Percentiles rank a stretch among this genome's conserved stretches.
These are phyloP conservation scores for Lasioglossum baleicum DNA, from an alignment of 1,140 invertebrate genomes.

Conservation along the genomic window DNA sequence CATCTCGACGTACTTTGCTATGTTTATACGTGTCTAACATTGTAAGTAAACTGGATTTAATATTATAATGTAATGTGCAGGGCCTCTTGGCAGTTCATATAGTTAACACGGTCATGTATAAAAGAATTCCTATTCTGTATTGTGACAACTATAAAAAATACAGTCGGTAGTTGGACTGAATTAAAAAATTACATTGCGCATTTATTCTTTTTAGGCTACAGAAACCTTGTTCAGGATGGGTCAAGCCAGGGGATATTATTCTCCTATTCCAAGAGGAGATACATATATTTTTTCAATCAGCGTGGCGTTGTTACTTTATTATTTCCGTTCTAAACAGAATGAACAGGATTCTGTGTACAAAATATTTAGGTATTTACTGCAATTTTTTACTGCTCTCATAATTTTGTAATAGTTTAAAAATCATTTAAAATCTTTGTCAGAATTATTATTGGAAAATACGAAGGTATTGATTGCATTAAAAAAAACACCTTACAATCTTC, in stretches of 20 bases:
- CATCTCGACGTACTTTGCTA: conserved; percentile 85
- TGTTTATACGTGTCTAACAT: conserved; percentile 91
- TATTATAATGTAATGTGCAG: neutral
- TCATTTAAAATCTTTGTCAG: conserved; percentile 69
- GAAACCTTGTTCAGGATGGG: conserved; percentile 90
- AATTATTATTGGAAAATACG: conserved; percentile 83
- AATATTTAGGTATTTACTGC: conserved; percentile 80
- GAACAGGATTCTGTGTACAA: conserved; percentile 84
- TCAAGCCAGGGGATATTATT: conserved; percentile 82
- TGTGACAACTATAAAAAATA: neutral
- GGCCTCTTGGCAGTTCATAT: neutral
- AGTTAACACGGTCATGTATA: neutral
- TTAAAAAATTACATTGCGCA: conserved; percentile 18
- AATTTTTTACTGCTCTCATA: neutral
- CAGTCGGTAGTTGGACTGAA: neutral
- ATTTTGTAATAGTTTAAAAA: conserved; percentile 33
- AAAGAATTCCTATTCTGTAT: neutral
- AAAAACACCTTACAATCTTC: conserved; percentile 31
- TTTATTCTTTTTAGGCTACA: conserved; percentile 80
- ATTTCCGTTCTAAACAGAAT: conserved; percentile 79
- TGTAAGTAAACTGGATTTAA: conserved; percentile 77
- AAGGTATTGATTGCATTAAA: conserved; percentile 75
- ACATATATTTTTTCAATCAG: conserved; percentile 84
- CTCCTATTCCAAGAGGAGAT: conserved; percentile 84
- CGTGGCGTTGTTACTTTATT: conserved; percentile 82